Evolutionary conservation across 1,140 invertebrate species (phyloP).

Genomic region (Stenopsyche tienmushanensis): DNA sequence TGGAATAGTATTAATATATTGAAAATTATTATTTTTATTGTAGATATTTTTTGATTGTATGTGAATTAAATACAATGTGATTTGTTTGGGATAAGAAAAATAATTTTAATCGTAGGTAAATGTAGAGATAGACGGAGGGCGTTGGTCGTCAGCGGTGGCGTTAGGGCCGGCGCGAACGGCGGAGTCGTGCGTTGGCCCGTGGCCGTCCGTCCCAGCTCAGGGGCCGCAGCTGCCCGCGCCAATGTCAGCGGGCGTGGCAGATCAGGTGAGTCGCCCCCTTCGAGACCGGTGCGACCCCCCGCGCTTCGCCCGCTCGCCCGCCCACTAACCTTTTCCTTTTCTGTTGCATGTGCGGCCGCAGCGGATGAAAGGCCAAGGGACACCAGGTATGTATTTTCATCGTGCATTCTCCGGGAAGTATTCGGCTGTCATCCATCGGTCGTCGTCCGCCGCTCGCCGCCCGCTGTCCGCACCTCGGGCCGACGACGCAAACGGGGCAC

Average conservation of each 20-base stretch:
- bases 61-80: too few species aligned
- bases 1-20: too few species aligned
- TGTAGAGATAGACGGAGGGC: too few species aligned
- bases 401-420: background rate
- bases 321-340: conserved; percentile 40
- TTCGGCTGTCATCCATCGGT: background rate
- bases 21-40: too few species aligned
- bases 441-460: background rate
- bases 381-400: conserved; percentile 56
- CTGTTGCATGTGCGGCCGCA: conserved; percentile 50
- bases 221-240: conserved; percentile 38
- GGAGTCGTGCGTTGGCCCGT: background rate
- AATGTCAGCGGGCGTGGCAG: conserved; percentile 58
- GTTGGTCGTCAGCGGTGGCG: background rate
- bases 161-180: background rate
- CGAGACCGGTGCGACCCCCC: too few species aligned
- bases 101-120: too few species aligned
- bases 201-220: background rate
- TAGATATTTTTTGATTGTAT: too few species aligned
- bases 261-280: conserved; percentile 48
- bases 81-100: too few species aligned
- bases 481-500: too few species aligned
- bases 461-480: too few species aligned
- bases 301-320: background rate
- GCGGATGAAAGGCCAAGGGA: conserved; percentile 80